Evolutionary conservation across 1,140 invertebrate species (phyloP), one percentile per base, ranked within the genome.

Genomic region (Ips nitidus): DNA sequence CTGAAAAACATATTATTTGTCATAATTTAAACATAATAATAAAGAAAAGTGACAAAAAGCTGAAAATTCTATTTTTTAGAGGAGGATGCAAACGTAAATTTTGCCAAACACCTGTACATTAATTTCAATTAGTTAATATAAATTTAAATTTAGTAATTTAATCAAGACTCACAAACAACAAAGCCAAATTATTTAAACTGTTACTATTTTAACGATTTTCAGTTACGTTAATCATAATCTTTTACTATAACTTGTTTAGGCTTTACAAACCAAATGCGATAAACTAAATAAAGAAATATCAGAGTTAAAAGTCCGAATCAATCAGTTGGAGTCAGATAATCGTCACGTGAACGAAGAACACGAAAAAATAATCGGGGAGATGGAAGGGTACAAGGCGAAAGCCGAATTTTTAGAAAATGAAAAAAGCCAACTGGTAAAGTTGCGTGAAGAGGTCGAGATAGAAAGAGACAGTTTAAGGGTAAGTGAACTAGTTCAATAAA

Each of bases 311-410:
- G 61, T 73, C 5, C 55, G 71, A 42, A 56, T 74, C 2, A 68
- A 70, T 5, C 74, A 76, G 58, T 41, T 80, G 2, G 66, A 71
- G 5, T 69, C 66, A 1, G 79, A 80, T 61, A 79, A 78, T 69
- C 74, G 74, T 45, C 72, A 75, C 6, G 58, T 79, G 1, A 64
- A 71, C 7, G 74, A 78, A 59, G 79, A 80, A 59, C 75, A 79
- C 45, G 72, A 78, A 7, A 70, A 56, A 60, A 45, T 76, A 40
- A 22, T 75, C 1, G 45, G 61, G 2, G 75, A 79, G 55, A 41
- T 74, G 2, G 76, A 74, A 57, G 78, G 75, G 41, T 62, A 77
- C 39, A 79, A 77, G 69, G 52, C 76, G 1, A 74, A 71, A 43
- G 55, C 60, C 43, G 75, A 75, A 62, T 52, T 70, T 52, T 43